Conservation (phyloP, 2,888 invertebrate genomes). For the Tetragnatha montana region DNA sequence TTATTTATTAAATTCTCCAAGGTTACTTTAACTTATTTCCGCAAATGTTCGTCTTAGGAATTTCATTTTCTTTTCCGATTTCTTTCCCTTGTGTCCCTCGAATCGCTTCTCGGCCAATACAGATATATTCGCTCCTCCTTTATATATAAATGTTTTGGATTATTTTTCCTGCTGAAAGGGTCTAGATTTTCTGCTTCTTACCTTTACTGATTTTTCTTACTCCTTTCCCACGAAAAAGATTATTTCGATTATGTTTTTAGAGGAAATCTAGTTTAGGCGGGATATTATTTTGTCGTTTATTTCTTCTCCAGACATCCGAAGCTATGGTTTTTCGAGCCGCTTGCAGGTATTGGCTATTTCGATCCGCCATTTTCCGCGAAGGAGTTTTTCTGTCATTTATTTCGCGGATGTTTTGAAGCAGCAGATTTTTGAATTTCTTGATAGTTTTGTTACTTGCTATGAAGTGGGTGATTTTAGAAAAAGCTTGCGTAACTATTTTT, state of each 20-base stretch:
- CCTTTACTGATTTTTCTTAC: constrained; percentile 7
- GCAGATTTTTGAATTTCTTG: not conserved
- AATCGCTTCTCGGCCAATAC: constrained; percentile 31
- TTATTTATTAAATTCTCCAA: constrained; percentile 29
- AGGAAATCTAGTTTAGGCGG: constrained; percentile 43
- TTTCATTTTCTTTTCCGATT: constrained; percentile 1
- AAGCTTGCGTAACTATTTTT: too few species aligned
- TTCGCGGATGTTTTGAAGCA: not conserved
- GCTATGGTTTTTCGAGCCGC: constrained; percentile 21
- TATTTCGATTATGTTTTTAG: constrained; percentile 58
- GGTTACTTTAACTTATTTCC: not conserved
- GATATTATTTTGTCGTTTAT: constrained; percentile 37
- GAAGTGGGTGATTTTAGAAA: too few species aligned
- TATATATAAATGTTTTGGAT: constrained; percentile 48
- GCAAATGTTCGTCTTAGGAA: not conserved
- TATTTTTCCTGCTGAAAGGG: constrained; percentile 8
- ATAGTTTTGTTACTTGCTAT: too few species aligned
- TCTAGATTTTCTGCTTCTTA: constrained; percentile 19
- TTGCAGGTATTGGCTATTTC: constrained; percentile 45
- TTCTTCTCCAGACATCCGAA: constrained; percentile 3
- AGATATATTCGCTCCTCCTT: constrained; percentile 13
- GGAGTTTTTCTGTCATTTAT: constrained; percentile 6
- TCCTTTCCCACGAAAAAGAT: constrained; percentile 27
- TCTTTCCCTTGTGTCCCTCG: not conserved
- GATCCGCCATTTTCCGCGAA: not conserved